These are phyloP conservation scores for Coreoperca whiteheadi DNA, from an alignment of 2,113 vertebrate genomes.

Conservation along the genomic window DNA sequence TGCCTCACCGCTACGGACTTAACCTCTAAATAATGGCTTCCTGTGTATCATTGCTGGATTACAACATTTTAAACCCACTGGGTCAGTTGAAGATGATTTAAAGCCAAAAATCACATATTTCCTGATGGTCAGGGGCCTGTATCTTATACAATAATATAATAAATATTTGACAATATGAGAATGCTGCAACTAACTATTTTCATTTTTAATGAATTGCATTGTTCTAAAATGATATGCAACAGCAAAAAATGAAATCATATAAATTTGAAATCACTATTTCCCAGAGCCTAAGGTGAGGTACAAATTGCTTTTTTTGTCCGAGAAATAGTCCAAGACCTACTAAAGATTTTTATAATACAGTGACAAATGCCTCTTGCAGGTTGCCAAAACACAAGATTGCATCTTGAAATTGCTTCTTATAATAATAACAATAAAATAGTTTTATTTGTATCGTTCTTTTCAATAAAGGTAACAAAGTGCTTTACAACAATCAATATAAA, in stretches of 20 bases:
- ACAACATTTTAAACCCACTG: constrained; percentile 13
- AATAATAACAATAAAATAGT: too few species aligned
- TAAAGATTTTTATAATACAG: not conserved
- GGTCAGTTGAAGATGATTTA: not conserved
- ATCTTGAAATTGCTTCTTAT: not conserved
- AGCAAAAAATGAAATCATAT: not conserved
- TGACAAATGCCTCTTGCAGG: not conserved
- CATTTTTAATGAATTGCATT: not conserved
- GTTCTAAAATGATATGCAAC: not conserved
- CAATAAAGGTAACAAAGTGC: too few species aligned
- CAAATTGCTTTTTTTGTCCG: not conserved
- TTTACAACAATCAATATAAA: too few species aligned
- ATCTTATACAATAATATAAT: not conserved
- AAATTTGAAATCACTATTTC: not conserved
- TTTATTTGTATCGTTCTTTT: too few species aligned
- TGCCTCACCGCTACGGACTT: not conserved
- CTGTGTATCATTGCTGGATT: constrained; percentile 15
- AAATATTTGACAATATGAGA: not conserved
- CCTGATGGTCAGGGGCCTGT: not conserved
- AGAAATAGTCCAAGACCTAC: not conserved
- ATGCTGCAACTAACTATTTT: not conserved
- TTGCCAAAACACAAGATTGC: not conserved
- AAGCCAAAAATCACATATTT: not conserved
- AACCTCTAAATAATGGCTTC: constrained; percentile 15
- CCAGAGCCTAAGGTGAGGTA: not conserved